Conservation (phyloP, 2,113 vertebrate species). For the Epinephelus moara region DNA sequence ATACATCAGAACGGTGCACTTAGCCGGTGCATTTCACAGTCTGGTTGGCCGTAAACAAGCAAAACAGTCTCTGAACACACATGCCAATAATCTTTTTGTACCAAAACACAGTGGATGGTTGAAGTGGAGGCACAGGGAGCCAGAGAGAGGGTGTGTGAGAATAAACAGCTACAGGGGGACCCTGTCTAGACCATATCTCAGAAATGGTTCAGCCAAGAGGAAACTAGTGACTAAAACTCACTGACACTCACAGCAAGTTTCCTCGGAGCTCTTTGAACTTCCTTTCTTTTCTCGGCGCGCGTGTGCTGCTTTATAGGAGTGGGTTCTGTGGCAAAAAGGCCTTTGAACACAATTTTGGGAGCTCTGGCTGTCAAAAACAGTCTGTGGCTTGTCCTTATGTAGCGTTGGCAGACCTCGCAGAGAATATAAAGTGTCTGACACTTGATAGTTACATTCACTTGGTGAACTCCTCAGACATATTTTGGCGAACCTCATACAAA, state of each 20-base stretch:
- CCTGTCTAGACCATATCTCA: slow-evolving; percentile 35
- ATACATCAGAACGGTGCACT: slow-evolving; percentile 37
- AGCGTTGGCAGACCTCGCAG: slow-evolving; percentile 36
- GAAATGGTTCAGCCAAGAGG: neutral
- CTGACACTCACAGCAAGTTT: slow-evolving; percentile 32
- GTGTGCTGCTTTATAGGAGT: slow-evolving; percentile 45
- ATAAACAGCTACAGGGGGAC: slow-evolving; percentile 26
- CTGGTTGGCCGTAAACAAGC: slow-evolving; percentile 60
- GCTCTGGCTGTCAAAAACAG: slow-evolving; percentile 37
- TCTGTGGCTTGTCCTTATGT: slow-evolving; percentile 52
- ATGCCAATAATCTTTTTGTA: slow-evolving; percentile 21
- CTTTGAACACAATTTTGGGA: slow-evolving; percentile 54
- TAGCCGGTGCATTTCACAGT: slow-evolving; percentile 62
- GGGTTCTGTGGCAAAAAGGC: slow-evolving; percentile 39
- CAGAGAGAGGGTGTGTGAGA: neutral
- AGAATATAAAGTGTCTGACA: slow-evolving; percentile 49
- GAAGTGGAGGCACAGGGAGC: slow-evolving; percentile 9
- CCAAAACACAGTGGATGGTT: slow-evolving; percentile 25
- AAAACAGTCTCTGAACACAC: slow-evolving; percentile 41
- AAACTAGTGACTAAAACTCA: slow-evolving; percentile 42
- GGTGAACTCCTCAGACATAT: slow-evolving; percentile 27
- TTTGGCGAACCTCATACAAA: slow-evolving; percentile 4
- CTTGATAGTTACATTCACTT: slow-evolving; percentile 29
- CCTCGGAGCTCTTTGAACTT: slow-evolving; percentile 45
- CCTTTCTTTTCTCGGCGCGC: slow-evolving; percentile 31